phyloP scores from a whole-genome alignment of 2,113 vertebrate species.

The Isurus oxyrinchus region DNA sequence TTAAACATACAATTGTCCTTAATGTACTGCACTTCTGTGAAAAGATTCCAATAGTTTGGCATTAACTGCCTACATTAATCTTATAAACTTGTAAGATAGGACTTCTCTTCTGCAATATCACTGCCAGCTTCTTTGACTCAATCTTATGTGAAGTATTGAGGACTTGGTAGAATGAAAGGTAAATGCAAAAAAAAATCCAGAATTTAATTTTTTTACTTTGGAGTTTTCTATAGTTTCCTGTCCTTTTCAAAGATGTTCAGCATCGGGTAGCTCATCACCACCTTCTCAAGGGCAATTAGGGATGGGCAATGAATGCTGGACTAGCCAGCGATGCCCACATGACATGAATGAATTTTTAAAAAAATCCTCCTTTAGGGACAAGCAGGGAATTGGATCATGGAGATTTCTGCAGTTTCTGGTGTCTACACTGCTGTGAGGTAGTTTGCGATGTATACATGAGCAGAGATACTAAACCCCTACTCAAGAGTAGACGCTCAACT shows the following conservation, averaged over 20 bases:
- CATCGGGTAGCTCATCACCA: too few relatives aligned
- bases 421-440: neutral
- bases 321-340: too few relatives aligned
- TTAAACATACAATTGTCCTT: neutral
- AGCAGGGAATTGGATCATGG: neutral
- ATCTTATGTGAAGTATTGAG: neutral
- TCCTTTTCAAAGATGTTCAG: neutral
- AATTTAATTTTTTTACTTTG: neutral
- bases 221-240: neutral
- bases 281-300: too few relatives aligned
- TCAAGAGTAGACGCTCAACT: neutral
- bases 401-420: too few relatives aligned
- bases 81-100: neutral
- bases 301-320: too few relatives aligned
- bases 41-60: neutral
- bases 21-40: neutral
- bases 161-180: neutral
- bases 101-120: neutral
- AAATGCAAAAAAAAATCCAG: neutral
- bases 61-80: too few relatives aligned
- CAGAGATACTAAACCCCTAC: neutral
- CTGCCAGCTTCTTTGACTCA: conserved; percentile 22
- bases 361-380: neutral
- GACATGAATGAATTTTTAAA: too few relatives aligned
- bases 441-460: neutral